Conservation (phyloP, 2,888 invertebrate species). For the Chrysina gloriosa region DNA sequence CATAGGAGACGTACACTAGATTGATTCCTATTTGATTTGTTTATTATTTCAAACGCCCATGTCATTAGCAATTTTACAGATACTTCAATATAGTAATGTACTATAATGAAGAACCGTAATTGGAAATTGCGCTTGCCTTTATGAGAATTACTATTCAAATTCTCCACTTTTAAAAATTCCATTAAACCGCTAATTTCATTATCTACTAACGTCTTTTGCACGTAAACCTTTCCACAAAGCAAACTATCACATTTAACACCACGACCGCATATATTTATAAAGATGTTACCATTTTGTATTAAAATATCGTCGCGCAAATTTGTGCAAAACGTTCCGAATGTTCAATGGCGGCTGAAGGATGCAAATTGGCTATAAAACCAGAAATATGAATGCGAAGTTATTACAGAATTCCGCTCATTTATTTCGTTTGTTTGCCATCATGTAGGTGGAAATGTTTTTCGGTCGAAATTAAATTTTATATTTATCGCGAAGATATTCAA, state of each 20-base stretch:
- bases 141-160: no score
- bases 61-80: no score
- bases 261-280: not conserved
- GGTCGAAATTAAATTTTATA: slow-evolving; percentile 48
- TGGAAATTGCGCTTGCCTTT: no score
- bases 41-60: no score
- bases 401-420: slow-evolving; percentile 44
- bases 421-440: slow-evolving; percentile 47
- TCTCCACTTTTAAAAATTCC: no score
- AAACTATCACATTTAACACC: not conserved
- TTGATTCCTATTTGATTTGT: no score
- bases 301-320: slow-evolving; percentile 5
- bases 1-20: no score
- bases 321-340: slow-evolving; percentile 41
- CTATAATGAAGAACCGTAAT: no score
- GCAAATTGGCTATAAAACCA: slow-evolving; percentile 48
- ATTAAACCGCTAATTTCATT: no score
- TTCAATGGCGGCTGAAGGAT: slow-evolving; percentile 48
- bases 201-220: no score
- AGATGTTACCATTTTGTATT: not conserved
- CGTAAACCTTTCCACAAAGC: no score
- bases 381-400: slow-evolving; percentile 44
- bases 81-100: no score
- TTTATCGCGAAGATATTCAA: slow-evolving; percentile 42
- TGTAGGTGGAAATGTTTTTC: slow-evolving; percentile 48